Base-by-base conservation (phyloP, 2,113 vertebrate genomes). In the Rynchops niger region DNA sequence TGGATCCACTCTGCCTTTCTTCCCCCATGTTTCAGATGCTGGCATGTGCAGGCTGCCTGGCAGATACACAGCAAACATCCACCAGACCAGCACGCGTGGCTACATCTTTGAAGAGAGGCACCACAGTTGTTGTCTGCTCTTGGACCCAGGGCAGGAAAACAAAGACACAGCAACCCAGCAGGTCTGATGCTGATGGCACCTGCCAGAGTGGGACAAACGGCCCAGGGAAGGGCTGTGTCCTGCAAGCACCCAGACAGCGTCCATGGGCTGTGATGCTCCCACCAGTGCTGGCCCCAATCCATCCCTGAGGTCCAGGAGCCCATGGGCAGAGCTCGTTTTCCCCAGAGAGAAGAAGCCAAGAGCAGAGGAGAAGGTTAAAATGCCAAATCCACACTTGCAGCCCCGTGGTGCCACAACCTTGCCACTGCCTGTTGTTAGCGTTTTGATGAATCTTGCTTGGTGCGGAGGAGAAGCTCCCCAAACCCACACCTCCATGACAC, bases 91-190 rank as follows among this genome's bases (percentile, higher is more conserved):
- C 32, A 26, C 3, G 3, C 6, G 2, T 22, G 19, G 30, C 50
- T 71, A 9, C 0, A 0, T 67, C 47, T 59, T 40, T 36, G 53
- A n/a, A 32, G 61, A 69, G 32, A 3, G 1, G 42, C 40, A 34
- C 27, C 0, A 2, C 17, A 42, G 9, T 5, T 13, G 2, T 5
- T 5, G 2, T 32, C 16, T 5, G 42, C 19, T 63, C 38, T 56
- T 3, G 2, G 50, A 67, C 4, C 20, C 25, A 5, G 56, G 19
- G 22, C 25, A 47, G 77, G 30, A 36, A 29, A 67, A 34, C 6
- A 22, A 34, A 29, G 23, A 53, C 27, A 15, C 8, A 30, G 36
- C 36, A 49, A 3, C 16, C 7, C 70, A 4, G 36, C 63, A n/a
- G 63, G 23, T 10, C 26, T 25, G 70, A 70, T 32, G 74, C 32